These are phyloP conservation scores for Daboia siamensis DNA, from an alignment of 2,113 vertebrate species.

Conservation along the genomic window DNA sequence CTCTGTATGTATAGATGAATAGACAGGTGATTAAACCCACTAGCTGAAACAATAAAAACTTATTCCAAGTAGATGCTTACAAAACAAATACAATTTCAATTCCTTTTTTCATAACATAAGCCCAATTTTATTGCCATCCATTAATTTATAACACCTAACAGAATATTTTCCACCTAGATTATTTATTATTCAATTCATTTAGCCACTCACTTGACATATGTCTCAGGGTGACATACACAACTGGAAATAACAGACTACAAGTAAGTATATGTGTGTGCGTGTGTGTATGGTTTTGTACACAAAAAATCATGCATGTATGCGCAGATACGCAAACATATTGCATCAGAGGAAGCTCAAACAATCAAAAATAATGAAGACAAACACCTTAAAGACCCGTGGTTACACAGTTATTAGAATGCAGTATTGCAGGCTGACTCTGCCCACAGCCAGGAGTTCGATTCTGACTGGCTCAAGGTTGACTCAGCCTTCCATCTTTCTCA, in stretches of 20 bases:
- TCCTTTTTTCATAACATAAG: neutral
- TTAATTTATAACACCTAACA: neutral
- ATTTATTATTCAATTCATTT: neutral
- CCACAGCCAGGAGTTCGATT: neutral
- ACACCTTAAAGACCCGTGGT: neutral
- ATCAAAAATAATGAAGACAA: neutral
- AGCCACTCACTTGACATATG: neutral
- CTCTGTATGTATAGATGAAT: neutral
- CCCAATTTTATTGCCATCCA: neutral
- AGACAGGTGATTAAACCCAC: neutral
- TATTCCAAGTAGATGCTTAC: neutral
- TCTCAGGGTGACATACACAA: neutral
- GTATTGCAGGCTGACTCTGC: neutral
- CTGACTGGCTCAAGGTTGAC: neutral
- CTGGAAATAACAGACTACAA: neutral
- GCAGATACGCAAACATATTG: neutral
- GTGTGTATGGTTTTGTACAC: neutral
- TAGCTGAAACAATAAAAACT: neutral
- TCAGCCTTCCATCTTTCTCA: neutral
- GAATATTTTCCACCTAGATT: neutral
- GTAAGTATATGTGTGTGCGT: neutral
- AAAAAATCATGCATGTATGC: neutral
- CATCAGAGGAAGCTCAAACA: neutral
- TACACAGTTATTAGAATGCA: neutral
- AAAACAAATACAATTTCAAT: neutral